phyloP scores from a whole-genome alignment of 2,797 vertebrate genomes.

The Acanthopagrus latus region DNA sequence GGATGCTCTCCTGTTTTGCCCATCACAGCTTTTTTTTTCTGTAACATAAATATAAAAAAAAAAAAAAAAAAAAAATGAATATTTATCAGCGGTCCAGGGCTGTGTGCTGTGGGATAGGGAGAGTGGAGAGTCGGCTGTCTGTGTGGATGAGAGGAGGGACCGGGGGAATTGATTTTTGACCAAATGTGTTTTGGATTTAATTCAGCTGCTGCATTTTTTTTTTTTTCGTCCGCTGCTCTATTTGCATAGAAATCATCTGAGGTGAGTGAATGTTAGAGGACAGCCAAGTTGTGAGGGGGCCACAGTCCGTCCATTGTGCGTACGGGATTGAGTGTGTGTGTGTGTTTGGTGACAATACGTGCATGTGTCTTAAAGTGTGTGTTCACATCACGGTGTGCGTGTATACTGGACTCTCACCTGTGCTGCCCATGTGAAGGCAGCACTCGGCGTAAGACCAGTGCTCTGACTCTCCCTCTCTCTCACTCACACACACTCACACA shows the following conservation, averaged over 20 bases:
- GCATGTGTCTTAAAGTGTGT: constrained; percentile 30
- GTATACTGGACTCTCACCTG: constrained; percentile 11
- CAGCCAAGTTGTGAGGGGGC: constrained; percentile 70
- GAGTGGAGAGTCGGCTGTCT: constrained; percentile 66
- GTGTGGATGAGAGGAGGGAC: constrained; percentile 55
- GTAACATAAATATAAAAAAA: constrained; percentile 75
- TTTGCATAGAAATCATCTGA: constrained; percentile 92
- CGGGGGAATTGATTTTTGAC: constrained; percentile 90
- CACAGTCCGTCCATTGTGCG: constrained; percentile 26
- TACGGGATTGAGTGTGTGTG: constrained; percentile 25
- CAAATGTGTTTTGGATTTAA: constrained; percentile 90
- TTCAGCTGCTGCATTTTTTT: constrained; percentile 78
- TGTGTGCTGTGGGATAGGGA: constrained; percentile 78
- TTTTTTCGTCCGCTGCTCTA: constrained; percentile 73
- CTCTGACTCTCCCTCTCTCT: not conserved
- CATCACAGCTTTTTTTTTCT: constrained; percentile 80
- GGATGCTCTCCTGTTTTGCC: constrained; percentile 77
- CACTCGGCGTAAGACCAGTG: constrained; percentile 2
- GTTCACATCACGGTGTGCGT: not conserved
- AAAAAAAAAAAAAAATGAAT: constrained; percentile 81
- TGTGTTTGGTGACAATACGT: not conserved
- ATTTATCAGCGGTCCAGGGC: constrained; percentile 86
- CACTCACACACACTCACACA: not conserved
- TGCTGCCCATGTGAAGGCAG: constrained; percentile 39
- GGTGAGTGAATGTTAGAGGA: constrained; percentile 86